Conservation (phyloP, 2,113 vertebrate genomes). For the Eidolon helvum region DNA sequence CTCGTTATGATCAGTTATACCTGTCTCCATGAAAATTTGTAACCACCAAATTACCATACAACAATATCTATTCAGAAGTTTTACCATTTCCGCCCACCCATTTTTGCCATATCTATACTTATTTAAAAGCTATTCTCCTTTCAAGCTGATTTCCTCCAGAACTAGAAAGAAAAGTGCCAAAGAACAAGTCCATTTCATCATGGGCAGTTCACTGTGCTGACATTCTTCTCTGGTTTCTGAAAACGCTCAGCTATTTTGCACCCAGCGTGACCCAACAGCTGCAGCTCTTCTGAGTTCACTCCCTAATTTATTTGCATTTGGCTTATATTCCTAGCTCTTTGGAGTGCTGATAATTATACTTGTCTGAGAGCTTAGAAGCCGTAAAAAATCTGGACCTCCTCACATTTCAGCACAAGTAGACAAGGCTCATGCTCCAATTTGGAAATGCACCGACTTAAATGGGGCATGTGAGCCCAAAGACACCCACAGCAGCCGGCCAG, state of each 20-base stretch:
- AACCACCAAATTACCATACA: slow-evolving; percentile 3
- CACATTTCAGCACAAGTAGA: slow-evolving; percentile 71
- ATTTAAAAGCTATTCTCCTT: slow-evolving; percentile 20
- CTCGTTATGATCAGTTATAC: not conserved
- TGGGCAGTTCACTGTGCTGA: slow-evolving; percentile 60
- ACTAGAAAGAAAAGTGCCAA: not conserved
- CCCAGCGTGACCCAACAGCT: slow-evolving; percentile 82
- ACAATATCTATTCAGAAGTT: slow-evolving; percentile 50
- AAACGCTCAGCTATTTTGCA: slow-evolving; percentile 73
- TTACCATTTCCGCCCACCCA: not conserved
- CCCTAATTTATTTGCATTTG: slow-evolving; percentile 81
- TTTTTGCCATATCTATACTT: not conserved
- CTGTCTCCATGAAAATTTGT: slow-evolving; percentile 64
- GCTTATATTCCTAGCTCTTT: slow-evolving; percentile 70
- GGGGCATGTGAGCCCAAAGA: slow-evolving; percentile 70
- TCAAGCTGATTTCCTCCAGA: slow-evolving; percentile 55
- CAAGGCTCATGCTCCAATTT: slow-evolving; percentile 36
- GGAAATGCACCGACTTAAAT: slow-evolving; percentile 57
- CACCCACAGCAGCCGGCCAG: slow-evolving; percentile 69
- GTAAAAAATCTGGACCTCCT: slow-evolving; percentile 75
- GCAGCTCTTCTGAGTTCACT: slow-evolving; percentile 78
- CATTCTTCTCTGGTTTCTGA: slow-evolving; percentile 76
- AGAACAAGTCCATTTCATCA: slow-evolving; percentile 62
- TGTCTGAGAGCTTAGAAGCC: slow-evolving; percentile 66
- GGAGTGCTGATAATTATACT: slow-evolving; percentile 61